phyloP scores from a whole-genome alignment of 2,888 invertebrate genomes.

The Yponomeuta evonymella region DNA sequence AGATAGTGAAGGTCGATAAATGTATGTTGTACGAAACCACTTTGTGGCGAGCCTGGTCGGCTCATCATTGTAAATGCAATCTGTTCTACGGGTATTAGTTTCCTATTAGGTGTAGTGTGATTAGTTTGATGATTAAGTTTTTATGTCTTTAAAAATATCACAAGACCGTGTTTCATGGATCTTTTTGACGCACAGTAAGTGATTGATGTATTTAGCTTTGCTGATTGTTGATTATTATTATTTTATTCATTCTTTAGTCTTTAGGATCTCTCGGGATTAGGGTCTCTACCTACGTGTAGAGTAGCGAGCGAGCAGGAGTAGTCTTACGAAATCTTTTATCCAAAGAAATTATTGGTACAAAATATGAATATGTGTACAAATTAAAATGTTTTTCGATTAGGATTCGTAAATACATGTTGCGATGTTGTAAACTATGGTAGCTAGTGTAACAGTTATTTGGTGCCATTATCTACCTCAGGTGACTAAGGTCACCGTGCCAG shows the following conservation, averaged over 20 bases:
- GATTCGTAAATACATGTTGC: conserved; percentile 64
- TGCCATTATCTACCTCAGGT: conserved; percentile 69
- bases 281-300: conserved; percentile 23
- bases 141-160: conserved; percentile 42
- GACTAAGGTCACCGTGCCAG: conserved; percentile 51
- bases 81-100: conserved; percentile 77
- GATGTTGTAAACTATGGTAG: conserved; percentile 66
- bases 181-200: conserved; percentile 57
- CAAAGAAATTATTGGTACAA: conserved; percentile 76
- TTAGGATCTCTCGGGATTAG: conserved; percentile 52
- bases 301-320: not conserved
- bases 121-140: conserved; percentile 47
- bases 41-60: conserved; percentile 5
- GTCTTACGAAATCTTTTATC: conserved; percentile 46
- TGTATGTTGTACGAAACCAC: conserved; percentile 13
- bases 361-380: conserved; percentile 67
- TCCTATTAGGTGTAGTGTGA: conserved; percentile 71
- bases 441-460: conserved; percentile 54
- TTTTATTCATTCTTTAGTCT: conserved; percentile 58
- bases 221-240: conserved; percentile 73
- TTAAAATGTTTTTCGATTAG: conserved; percentile 57
- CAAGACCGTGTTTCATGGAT: conserved; percentile 43
- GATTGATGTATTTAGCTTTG: conserved; percentile 47
- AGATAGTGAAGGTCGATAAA: not conserved
- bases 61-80: conserved; percentile 46